These are phyloP conservation scores for Nycteola revayana DNA, from an alignment of 2,888 invertebrate species.

Conservation along the genomic window DNA sequence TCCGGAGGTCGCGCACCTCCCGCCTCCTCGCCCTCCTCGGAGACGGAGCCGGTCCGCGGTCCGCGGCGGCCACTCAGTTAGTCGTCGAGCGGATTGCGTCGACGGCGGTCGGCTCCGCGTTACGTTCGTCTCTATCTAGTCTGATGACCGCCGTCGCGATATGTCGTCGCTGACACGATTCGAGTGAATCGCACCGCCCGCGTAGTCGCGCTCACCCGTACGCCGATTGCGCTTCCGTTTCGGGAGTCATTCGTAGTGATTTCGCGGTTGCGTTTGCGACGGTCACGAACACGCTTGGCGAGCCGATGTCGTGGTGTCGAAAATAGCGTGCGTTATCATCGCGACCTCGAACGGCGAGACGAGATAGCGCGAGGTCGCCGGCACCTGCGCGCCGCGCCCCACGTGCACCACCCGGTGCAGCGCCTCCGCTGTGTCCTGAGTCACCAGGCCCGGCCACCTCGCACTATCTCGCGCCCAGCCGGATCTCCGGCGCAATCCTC, in stretches of 20 bases:
- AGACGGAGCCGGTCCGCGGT: conserved; percentile 48
- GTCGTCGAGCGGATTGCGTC: conserved; percentile 77
- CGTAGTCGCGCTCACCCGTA: conserved; percentile 33
- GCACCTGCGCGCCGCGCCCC: conserved; percentile 69
- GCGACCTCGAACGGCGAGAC: conserved; percentile 75
- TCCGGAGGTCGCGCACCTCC: conserved; percentile 73
- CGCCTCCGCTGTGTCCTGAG: conserved; percentile 12
- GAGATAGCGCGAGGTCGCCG: conserved; percentile 78
- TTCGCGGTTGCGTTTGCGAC: conserved; percentile 66
- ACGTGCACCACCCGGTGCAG: conserved; percentile 63
- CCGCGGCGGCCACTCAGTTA: conserved; percentile 62
- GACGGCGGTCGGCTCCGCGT: conserved; percentile 57
- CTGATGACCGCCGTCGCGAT: conserved; percentile 35
- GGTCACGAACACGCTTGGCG: conserved; percentile 55
- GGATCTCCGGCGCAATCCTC: not conserved
- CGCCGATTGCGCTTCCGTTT: conserved; percentile 49
- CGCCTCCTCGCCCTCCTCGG: conserved; percentile 59
- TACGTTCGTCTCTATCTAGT: conserved; percentile 31
- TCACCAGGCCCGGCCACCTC: conserved; percentile 7
- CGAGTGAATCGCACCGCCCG: conserved; percentile 39
- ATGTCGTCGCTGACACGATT: conserved; percentile 37
- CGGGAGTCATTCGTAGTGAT: conserved; percentile 57
- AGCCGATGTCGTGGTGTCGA: conserved; percentile 57
- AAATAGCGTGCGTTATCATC: conserved; percentile 79
- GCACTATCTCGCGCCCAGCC: conserved; percentile 19